These are phyloP conservation scores for Monochamus alternatus DNA, from an alignment of 2,888 invertebrate species.

Conservation along the genomic window DNA sequence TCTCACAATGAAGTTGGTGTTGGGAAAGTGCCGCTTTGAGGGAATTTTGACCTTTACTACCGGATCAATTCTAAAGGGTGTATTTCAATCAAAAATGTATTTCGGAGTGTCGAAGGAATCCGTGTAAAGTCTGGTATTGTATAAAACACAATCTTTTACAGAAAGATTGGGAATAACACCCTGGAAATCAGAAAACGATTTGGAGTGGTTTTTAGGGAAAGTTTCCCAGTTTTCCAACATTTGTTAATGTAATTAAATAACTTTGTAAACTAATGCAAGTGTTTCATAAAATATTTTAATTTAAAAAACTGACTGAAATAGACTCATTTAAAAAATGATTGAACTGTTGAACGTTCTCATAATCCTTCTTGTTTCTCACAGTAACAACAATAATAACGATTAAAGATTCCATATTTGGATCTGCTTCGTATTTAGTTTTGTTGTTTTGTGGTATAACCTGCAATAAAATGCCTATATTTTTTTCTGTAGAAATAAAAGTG, in stretches of 20 bases:
- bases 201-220: constrained; percentile 33
- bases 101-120: constrained; percentile 63
- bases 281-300: too few relatives aligned
- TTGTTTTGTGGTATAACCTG: too few relatives aligned
- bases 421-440: too few relatives aligned
- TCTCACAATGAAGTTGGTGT: not conserved
- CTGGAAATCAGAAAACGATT: constrained; percentile 47
- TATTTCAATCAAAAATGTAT: constrained; percentile 68
- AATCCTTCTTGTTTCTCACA: too few relatives aligned
- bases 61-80: constrained; percentile 65
- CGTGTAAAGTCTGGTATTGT: constrained; percentile 62
- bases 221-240: constrained; percentile 1
- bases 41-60: constrained; percentile 45
- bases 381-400: too few relatives aligned
- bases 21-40: constrained; percentile 41
- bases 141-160: constrained; percentile 64
- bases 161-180: constrained; percentile 52
- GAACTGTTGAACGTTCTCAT: too few relatives aligned
- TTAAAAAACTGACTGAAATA: too few relatives aligned
- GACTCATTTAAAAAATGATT: too few relatives aligned
- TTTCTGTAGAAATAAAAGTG: too few relatives aligned
- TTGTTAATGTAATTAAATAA: not conserved
- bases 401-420: too few relatives aligned
- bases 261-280: too few relatives aligned
- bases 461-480: too few relatives aligned